Base-by-base conservation (phyloP, 1,140 invertebrate species). In the Cydia splendana region DNA sequence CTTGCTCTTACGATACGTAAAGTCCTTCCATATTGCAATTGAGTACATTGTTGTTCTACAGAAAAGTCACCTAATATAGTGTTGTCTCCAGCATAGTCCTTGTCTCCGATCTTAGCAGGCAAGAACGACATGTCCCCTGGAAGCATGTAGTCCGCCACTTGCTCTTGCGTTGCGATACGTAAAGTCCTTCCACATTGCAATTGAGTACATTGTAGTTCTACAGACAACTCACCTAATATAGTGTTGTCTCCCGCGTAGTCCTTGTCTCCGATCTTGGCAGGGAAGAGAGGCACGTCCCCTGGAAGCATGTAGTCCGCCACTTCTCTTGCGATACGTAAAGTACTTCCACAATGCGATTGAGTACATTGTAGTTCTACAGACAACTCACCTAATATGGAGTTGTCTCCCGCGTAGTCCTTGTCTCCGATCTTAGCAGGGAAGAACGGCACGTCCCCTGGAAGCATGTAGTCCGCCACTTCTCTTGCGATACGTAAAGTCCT, bases 281-380 rank as follows among this genome's bases (percentile, higher is more conserved):
- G 95, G 87, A 96, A 96, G 15, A 96, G 91, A 1, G 94, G 94
- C 0, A 96, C 91, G 45, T 92, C 91, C 15, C 94, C 91, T 30
- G 94, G 94, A 9, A 96, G 85, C 28, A 93, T 83, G 78, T 94
- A 94, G 78, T 93, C 91, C 2, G 89, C 90, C 13, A 95, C 89
- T 69, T 93, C 18, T 92, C 90, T 6, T 87, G 80, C 30, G 87
- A 83, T 30, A 94, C 93, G 2, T 91, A 89, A 96, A 85, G 80
- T 94, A 88, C 0, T 81, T 81, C 45, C 90, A 88, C 0, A 84
- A 90, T 34, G 94, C 93, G 7, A 7, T 38, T 24, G 1, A 24
- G 34, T 38, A 38, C 97, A 96, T n/a, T 97, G 95, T 34, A 97
- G 88, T 38, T 95, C 90, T 18, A 94, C 78, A 96, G 94, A 65